Base-by-base conservation (phyloP, 2,113 vertebrate genomes). In the Gambusia affinis region DNA sequence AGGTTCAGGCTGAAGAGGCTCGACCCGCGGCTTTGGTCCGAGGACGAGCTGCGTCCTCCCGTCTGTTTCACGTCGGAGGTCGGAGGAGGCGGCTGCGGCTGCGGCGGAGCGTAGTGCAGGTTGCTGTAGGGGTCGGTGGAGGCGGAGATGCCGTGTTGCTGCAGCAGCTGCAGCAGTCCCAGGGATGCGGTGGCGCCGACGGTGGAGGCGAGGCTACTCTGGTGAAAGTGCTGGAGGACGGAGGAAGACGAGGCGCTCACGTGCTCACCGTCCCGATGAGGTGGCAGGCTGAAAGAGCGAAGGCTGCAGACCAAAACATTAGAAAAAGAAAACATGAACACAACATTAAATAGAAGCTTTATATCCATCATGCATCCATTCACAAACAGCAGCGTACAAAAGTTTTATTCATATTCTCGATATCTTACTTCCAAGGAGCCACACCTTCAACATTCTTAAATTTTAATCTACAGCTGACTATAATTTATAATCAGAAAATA, bases 1-100 rank as follows among this genome's bases (percentile, higher is more conserved):
- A 96, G 82, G 89, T 96, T 96, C 84, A 95, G 75, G 82, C 96
- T 93, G 79, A 96, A 95, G 91, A 88, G 79, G 76, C 78, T 93
- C 28, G 73, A 83, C 60, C 28, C 31, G 35, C 11, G 69, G 30
- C 63, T 66, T 30, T 27, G 63, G 73, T 69, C 30, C 6, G 7
- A 8, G 0, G 31, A 64, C 0, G 31, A 73, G 51, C 47, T 62
- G 19, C 5, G 19, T 35, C 29, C 83, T 17, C 29, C 28, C 54
- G 61, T 71, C 42, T 81, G 70, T 22, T 64, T 73, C 3, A 0
- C 1, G 3, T 44, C 37, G 51, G 39, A 64, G 2, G n/a, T 62
- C 24, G 12, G 67, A 63, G 17, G 68, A 62, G 73, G 71, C 73
- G 8, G 10, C 30, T 31, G 31, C 35, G 10, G 10, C 35, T 0